phyloP scores from a whole-genome alignment of 2,797 vertebrate species.

The Florisuga fusca region DNA sequence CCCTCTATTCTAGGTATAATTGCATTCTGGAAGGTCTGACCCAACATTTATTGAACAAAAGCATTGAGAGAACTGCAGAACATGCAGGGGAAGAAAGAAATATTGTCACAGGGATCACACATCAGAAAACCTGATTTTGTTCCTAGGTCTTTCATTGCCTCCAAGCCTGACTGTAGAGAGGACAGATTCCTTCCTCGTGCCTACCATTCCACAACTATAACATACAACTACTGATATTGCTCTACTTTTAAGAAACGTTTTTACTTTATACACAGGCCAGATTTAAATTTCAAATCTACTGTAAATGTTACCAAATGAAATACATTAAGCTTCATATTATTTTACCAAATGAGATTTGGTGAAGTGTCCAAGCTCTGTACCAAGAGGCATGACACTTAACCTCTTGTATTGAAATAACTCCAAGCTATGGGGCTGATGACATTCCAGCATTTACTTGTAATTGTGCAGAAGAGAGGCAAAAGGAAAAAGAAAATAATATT shows the following conservation, averaged over 20 bases:
- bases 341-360: neutral
- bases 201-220: neutral
- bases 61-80: neutral
- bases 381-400: neutral
- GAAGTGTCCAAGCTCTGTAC: neutral
- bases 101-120: neutral
- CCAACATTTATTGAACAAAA: neutral
- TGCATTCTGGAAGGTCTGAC: neutral
- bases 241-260: neutral
- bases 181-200: neutral
- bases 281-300: neutral
- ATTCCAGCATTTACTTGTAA: conserved; percentile 14
- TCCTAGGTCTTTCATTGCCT: neutral
- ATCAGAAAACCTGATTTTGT: neutral
- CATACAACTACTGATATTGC: neutral
- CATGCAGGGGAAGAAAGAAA: neutral
- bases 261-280: neutral
- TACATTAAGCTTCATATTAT: neutral
- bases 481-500: neutral
- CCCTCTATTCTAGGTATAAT: neutral
- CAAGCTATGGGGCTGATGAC: neutral
- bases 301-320: neutral
- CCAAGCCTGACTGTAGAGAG: neutral
- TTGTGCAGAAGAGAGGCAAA: neutral
- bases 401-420: neutral